Evolutionary conservation across 2,888 invertebrate genomes (phyloP).

Genomic region (Clanis bilineata): DNA sequence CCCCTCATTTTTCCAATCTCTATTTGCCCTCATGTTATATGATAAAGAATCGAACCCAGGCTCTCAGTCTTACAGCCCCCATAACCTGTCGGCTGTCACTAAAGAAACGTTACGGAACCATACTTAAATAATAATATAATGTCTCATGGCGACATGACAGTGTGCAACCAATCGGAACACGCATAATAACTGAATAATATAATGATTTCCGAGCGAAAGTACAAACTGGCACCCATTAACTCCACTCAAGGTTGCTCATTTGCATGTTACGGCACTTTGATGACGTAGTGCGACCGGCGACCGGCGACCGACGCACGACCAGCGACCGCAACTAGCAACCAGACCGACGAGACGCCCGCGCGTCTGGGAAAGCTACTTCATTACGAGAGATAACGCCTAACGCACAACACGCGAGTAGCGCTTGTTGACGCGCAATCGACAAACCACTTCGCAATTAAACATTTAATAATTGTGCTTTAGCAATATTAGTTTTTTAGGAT

Average conservation of each 20-base stretch:
- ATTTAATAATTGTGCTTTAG: no score
- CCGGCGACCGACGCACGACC: neutral
- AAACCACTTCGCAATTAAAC: no score
- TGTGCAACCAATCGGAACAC: neutral
- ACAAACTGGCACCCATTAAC: constrained; percentile 1
- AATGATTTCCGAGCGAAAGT: neutral
- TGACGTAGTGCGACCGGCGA: neutral
- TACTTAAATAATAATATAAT: no score
- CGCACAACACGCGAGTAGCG: no score
- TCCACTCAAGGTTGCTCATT: constrained; percentile 10
- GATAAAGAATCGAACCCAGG: no score
- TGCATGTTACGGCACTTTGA: constrained; percentile 11
- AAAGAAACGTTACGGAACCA: no score
- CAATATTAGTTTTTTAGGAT: no score
- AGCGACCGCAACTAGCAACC: neutral
- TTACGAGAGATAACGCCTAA: constrained; percentile 3
- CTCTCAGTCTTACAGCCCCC: no score
- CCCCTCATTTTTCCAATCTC: no score
- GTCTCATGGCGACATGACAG: neutral
- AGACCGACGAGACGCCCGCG: neutral
- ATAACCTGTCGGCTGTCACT: no score
- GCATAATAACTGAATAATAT: constrained; percentile 7
- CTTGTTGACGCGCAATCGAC: no score
- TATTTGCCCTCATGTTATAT: no score
- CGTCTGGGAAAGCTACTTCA: neutral